Conservation (phyloP, 92 coral and sea anemone species). For the Phenganax stokvisi region DNA sequence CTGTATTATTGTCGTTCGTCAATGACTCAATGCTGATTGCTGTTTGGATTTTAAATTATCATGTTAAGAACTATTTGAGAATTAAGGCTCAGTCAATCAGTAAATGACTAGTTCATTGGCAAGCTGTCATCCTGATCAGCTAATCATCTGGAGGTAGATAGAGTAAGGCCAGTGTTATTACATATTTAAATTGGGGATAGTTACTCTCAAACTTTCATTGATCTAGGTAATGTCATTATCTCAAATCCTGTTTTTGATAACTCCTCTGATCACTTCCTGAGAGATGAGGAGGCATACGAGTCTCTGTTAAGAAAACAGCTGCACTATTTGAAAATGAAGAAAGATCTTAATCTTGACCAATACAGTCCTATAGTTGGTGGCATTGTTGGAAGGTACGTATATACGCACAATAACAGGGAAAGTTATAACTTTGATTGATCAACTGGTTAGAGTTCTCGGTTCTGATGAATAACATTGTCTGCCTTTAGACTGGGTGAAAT, state of each 20-base stretch:
- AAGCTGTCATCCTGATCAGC: neutral
- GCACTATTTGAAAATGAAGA: slow-evolving; percentile 30
- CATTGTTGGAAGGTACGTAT: neutral
- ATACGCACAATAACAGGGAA: too few species aligned
- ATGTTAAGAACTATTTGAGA: too few species aligned
- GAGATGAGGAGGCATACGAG: slow-evolving; percentile 53
- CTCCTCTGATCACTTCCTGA: slow-evolving; percentile 37
- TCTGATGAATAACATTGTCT: too few species aligned
- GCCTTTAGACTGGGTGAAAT: too few species aligned
- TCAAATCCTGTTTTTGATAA: slow-evolving; percentile 60
- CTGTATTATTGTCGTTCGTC: too few species aligned
- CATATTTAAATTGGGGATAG: neutral
- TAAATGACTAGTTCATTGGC: neutral
- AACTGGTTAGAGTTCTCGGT: too few species aligned
- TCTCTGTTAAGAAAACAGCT: slow-evolving; percentile 42
- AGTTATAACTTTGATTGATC: too few species aligned
- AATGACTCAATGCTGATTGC: too few species aligned
- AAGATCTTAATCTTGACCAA: slow-evolving; percentile 24
- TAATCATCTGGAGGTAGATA: neutral
- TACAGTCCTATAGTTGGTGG: neutral
- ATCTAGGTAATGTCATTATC: slow-evolving; percentile 43
- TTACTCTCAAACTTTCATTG: too few species aligned
- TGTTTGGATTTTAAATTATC: too few species aligned
- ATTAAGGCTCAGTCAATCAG: neutral
- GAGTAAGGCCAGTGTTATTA: neutral